Evolutionary conservation across 2,113 vertebrate species (phyloP).

Genomic region (Eubucco bourcierii): DNA sequence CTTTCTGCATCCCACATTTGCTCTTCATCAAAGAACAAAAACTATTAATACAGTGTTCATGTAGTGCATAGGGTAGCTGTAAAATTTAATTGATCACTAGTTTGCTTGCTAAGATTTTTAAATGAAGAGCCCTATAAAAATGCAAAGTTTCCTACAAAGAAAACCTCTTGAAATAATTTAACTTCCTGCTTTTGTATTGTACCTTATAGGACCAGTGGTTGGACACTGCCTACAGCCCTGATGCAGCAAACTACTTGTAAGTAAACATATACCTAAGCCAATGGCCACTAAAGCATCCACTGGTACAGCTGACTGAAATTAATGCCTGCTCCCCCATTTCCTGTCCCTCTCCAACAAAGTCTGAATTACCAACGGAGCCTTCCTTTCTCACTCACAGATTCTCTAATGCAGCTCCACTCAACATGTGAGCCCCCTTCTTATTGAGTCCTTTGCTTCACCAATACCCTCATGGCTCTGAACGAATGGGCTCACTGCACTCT

Average conservation of each 20-base stretch:
- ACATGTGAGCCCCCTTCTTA: not conserved
- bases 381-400: not conserved
- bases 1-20: not conserved
- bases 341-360: not conserved
- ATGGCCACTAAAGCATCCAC: not conserved
- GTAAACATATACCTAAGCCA: not conserved
- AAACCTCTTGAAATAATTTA: slow-evolving; percentile 17
- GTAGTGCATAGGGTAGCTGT: slow-evolving; percentile 3
- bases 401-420: not conserved
- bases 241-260: slow-evolving; percentile 11
- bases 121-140: slow-evolving; percentile 47
- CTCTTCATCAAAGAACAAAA: slow-evolving; percentile 49
- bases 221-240: not conserved
- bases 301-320: not conserved
- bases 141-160: slow-evolving; percentile 2
- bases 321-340: not conserved
- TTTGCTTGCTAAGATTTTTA: slow-evolving; percentile 44
- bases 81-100: slow-evolving; percentile 61
- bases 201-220: not conserved
- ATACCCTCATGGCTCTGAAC: not conserved
- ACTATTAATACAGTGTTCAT: not conserved
- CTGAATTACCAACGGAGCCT: not conserved
- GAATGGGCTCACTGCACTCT: not conserved
- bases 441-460: not conserved
- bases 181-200: slow-evolving; percentile 18